Evolutionary conservation across 2,797 vertebrate species (phyloP).

Genomic region (Falco rusticolus): DNA sequence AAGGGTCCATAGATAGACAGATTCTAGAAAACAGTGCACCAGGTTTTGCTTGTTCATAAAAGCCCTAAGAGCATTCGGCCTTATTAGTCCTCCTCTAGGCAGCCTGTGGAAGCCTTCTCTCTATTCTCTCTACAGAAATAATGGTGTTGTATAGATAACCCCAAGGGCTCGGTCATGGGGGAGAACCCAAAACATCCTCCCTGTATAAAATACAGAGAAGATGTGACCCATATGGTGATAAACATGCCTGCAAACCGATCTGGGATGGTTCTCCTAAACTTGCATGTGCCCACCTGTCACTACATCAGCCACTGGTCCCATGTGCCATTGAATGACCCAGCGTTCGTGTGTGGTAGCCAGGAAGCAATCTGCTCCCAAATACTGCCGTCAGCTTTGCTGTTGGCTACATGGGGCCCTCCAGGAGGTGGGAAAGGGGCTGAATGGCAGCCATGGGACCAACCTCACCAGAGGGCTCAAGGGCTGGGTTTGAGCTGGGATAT

Average conservation of each 20-base stretch:
- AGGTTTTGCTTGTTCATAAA: neutral
- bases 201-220: neutral
- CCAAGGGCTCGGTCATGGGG: neutral
- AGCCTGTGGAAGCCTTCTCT: neutral
- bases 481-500: neutral
- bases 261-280: neutral
- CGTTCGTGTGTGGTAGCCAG: fast-evolving
- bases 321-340: neutral
- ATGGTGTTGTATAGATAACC: fast-evolving
- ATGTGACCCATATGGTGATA: neutral
- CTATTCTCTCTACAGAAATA: neutral
- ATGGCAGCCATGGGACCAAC: fast-evolving
- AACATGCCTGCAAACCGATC: fast-evolving
- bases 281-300: neutral
- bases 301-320: fast-evolving
- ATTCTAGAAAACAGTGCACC: neutral
- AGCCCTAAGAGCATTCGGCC: neutral
- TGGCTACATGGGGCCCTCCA: neutral
- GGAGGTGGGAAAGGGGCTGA: neutral
- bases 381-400: neutral
- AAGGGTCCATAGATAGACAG: neutral
- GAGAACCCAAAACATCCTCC: neutral
- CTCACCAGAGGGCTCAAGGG: fast-evolving
- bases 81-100: neutral
- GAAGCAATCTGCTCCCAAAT: neutral